These are phyloP conservation scores for Malurus splendens DNA, from an alignment of 2,797 vertebrate genomes.

Conservation along the genomic window DNA sequence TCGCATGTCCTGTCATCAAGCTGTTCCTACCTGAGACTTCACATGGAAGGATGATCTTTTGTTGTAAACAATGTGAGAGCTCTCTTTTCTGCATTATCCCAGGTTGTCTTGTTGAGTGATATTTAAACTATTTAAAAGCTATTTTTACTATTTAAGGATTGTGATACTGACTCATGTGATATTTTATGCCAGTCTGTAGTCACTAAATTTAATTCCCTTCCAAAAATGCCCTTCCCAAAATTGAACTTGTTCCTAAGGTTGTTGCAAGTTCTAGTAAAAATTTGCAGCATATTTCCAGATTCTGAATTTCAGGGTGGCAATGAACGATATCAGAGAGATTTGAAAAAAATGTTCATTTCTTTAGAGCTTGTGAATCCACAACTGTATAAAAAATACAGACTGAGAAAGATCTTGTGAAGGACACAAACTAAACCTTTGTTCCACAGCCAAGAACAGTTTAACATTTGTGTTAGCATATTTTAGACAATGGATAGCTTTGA, in stretches of 20 bases:
- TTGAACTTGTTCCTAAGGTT: not conserved
- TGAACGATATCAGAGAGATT: not conserved
- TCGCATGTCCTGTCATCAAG: not conserved
- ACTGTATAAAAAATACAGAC: not conserved
- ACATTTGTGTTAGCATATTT: slow-evolving; percentile 49
- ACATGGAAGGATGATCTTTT: not conserved
- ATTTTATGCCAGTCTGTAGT: not conserved
- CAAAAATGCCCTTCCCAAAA: not conserved
- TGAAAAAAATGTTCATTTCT: not conserved
- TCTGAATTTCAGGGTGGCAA: not conserved
- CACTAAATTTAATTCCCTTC: not conserved
- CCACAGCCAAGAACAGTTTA: slow-evolving; percentile 48
- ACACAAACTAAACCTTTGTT: slow-evolving; percentile 8
- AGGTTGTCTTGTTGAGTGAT: not conserved
- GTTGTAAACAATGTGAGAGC: not conserved
- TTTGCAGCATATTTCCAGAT: not conserved
- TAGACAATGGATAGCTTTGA: slow-evolving; percentile 37
- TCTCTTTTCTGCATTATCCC: not conserved
- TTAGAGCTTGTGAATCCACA: not conserved
- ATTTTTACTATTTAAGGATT: not conserved
- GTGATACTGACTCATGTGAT: not conserved
- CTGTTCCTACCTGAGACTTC: not conserved
- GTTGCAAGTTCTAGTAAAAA: not conserved
- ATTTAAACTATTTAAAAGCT: not conserved
- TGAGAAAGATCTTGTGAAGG: slow-evolving; percentile 9